Percentiles rank a stretch among this genome's conserved stretches.
These are phyloP conservation scores for Yponomeuta evonymella DNA, from an alignment of 2,888 invertebrate species.

Conservation along the genomic window DNA sequence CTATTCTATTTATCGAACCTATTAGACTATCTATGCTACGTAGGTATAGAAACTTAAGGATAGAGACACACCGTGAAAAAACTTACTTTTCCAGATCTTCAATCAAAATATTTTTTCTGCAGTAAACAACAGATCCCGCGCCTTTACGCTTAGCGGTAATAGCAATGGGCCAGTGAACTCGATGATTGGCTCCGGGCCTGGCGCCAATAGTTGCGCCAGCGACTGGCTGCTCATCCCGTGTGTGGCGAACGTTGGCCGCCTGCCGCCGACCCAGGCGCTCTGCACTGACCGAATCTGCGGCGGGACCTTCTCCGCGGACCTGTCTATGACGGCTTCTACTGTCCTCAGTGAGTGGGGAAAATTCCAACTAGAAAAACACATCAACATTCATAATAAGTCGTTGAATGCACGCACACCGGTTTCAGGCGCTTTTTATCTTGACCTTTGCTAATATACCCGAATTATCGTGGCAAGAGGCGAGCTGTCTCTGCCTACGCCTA, in stretches of 20 bases:
- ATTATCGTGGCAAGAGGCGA: too few species aligned
- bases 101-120: constrained; percentile 16
- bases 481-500: too few species aligned
- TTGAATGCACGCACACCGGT: too few species aligned
- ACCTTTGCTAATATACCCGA: too few species aligned
- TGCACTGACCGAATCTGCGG: constrained; percentile 90
- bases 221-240: constrained; percentile 90
- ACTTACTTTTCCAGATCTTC: not conserved
- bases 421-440: too few species aligned
- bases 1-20: too few species aligned
- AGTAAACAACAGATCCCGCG: constrained; percentile 83
- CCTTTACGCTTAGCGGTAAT: constrained; percentile 87
- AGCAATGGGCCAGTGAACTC: constrained; percentile 81
- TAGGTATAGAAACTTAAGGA: too few species aligned
- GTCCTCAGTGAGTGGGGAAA: constrained; percentile 80
- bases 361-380: not conserved
- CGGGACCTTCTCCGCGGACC: constrained; percentile 84
- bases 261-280: constrained; percentile 72
- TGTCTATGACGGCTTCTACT: constrained; percentile 80
- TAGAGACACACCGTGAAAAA: too few species aligned
- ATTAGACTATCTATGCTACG: too few species aligned
- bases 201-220: constrained; percentile 81
- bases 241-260: constrained; percentile 80
- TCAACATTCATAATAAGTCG: not conserved
- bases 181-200: constrained; percentile 81